These are phyloP conservation scores for Sminthopsis crassicaudata DNA, from an alignment of 2,113 vertebrate species.

Conservation along the genomic window DNA sequence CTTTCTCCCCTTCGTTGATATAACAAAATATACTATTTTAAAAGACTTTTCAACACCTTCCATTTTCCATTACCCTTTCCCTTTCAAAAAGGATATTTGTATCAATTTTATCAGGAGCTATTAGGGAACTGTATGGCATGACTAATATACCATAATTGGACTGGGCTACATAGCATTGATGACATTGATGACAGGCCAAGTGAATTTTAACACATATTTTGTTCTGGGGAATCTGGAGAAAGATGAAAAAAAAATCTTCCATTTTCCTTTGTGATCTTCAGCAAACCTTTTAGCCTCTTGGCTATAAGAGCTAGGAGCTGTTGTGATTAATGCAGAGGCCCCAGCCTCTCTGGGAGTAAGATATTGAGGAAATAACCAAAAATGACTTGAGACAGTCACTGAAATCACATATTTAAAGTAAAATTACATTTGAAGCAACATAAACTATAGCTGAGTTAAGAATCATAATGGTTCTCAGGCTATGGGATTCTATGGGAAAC, in stretches of 20 bases:
- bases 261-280: not conserved
- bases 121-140: not conserved
- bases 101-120: not conserved
- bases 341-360: not conserved
- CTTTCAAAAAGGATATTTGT: not conserved
- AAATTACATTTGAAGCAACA: conserved; percentile 32
- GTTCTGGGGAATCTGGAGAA: not conserved
- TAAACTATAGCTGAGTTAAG: not conserved
- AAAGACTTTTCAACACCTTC: not conserved
- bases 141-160: not conserved
- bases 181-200: not conserved
- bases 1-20: not conserved
- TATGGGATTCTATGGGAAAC: conserved; percentile 68
- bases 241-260: not conserved
- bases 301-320: not conserved
- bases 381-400: conserved; percentile 1
- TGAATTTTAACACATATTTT: not conserved
- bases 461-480: conserved; percentile 70
- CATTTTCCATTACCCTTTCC: not conserved
- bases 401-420: conserved; percentile 46
- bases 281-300: not conserved
- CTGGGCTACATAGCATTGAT: not conserved
- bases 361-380: not conserved
- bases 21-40: not conserved
- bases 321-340: not conserved